Evolutionary conservation across 1,140 invertebrate genomes (phyloP), one percentile per base, ranked within the genome.

Genomic region (Neodiprion fabricii): DNA sequence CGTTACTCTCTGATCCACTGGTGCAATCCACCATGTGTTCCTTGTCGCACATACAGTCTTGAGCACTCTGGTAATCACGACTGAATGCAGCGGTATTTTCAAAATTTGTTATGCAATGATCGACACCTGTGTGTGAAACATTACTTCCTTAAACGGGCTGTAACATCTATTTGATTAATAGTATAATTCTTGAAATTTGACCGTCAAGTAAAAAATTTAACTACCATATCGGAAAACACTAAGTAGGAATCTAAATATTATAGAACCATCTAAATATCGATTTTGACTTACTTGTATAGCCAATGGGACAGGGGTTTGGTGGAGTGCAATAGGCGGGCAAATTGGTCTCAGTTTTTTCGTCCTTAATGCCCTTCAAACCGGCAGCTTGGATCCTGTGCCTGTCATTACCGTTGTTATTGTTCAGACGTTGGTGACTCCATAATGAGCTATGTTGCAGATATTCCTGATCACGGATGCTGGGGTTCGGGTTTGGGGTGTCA

Each of bases 321-420:
- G 98, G 98, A 84, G 98, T 98, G 86, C 98, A 99, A 88, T 99
- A 99, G 47, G 98, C 97, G 0, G 98, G 98, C 10, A 99, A 89
- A 40, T 95, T 93, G 12, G 94, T 94, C 82, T 99, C 98, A 1
- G 94, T 93, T 88, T 99, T 99, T 5, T 97, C 92, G 81, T 95
- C 92, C 49, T 92, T 91, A 77, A 90, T 86, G 75, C 94, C 94
- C 53, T 92, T 91, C 14, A 92, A 84, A 1, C 89, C 83, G 23
- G 76, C 83, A 12, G 79, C 73, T 49, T 86, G 84, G 48, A 87
- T 81, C 75, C 78, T 86, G 21, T 85, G 86, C n/a, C 79, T 78
- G 8, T 79, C 77, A 0, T 79, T 78, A 0, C 48, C n/a, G 67
- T 47, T 10, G 89, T 82, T 95, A 92, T 77, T 92, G 92, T 70